Evolutionary conservation across 2,888 invertebrate species (phyloP), one percentile per base, ranked within the genome.

Genomic region (Miltochrista miniata): DNA sequence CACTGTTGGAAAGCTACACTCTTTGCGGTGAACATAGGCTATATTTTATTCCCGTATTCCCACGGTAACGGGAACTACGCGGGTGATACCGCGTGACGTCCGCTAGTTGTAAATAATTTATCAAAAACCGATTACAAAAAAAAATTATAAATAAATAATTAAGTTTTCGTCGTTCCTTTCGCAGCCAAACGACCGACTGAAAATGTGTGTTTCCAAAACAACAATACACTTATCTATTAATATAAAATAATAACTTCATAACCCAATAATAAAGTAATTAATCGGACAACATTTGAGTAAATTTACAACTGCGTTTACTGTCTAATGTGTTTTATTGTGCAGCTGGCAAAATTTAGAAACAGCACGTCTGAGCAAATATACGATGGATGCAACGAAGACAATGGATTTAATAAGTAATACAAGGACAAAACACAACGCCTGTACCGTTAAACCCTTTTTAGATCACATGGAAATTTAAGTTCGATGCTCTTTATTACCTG

Each of bases 271-370:
- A n/a, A 29, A 39, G 24, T 18, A 33, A 12, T 18, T 13, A 13
- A 10, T 47, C 4, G 7, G 15, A 48, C 34, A 12, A 37, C 59
- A 64, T 8, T 24, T 64, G 64, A 52, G 42, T 7, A 61, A 64
- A n/a, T n/a, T n/a, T 47, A n/a, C 15, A 24, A 61, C 10, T 51
- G 36, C 10, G 40, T 15, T 4, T 10, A 14, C 36, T n/a, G n/a
- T n/a, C n/a, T n/a, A n/a, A n/a, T n/a, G n/a, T n/a, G n/a, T n/a
- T 36, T 13, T 15, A 1, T 36, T 14, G 14, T 14, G 13, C 10
- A 36, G 18, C 5, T 24, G 18, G 2, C 5, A n/a, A 24, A 24
- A 24, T 24, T 24, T 14, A 8, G 9, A 49, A 36, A 7, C 41
- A 54, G 44, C 34, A 39, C 36, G 54, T 64, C 53, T 52, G 43